phyloP scores from a whole-genome alignment of 1,140 invertebrate genomes.

The Cepaea nemoralis region DNA sequence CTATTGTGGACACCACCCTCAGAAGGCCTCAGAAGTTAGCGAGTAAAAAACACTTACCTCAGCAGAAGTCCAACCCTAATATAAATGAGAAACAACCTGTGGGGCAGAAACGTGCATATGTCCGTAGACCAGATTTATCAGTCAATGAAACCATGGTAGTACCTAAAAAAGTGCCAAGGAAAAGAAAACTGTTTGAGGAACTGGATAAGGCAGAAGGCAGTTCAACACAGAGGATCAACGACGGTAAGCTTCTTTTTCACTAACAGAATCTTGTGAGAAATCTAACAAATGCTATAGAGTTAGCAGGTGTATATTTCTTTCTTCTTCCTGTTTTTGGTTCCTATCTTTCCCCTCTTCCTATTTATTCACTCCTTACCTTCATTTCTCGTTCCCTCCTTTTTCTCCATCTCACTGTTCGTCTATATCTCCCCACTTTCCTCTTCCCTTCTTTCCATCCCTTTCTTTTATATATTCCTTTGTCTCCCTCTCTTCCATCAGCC shows the following conservation, averaged over 20 bases:
- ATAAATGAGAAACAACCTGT: neutral
- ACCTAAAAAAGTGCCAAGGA: neutral
- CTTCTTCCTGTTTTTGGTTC: neutral
- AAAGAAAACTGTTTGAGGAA: constrained; percentile 1
- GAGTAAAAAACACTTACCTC: neutral
- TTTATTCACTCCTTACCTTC: too few relatives aligned
- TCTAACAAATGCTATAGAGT: neutral
- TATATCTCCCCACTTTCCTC: too few relatives aligned
- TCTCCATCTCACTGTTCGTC: too few relatives aligned
- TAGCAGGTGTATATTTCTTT: neutral
- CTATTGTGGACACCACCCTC: neutral
- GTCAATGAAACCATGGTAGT: constrained; percentile 11
- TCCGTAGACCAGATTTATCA: neutral
- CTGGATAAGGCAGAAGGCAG: neutral
- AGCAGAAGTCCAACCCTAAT: neutral
- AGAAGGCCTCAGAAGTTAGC: neutral
- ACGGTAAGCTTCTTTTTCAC: neutral
- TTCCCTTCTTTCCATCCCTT: too few relatives aligned
- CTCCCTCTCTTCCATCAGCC: too few relatives aligned
- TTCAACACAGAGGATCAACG: neutral
- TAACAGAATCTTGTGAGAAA: neutral
- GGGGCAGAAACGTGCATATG: neutral
- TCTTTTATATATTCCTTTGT: too few relatives aligned
- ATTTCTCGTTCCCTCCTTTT: too few relatives aligned
- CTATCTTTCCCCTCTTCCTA: too few relatives aligned